Percentiles rank a stretch among this genome's conserved stretches.
Evolutionary conservation across 1,140 invertebrate species (phyloP).

Genomic region (Asobara japonica): DNA sequence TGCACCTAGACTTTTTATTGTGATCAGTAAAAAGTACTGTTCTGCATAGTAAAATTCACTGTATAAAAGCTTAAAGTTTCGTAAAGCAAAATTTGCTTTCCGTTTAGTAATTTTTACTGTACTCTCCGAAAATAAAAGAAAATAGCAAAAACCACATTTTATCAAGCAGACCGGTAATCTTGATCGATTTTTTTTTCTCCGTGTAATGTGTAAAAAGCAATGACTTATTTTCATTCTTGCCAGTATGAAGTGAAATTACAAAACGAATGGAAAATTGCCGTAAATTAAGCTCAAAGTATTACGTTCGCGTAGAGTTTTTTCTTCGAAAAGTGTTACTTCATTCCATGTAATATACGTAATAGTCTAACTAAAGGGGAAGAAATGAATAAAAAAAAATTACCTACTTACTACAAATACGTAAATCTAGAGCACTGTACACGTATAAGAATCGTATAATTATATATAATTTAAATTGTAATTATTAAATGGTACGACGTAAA

Average conservation of each 20-base stretch:
- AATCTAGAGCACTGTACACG: conserved; percentile 64
- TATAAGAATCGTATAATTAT: conserved; percentile 65
- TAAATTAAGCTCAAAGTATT: conserved; percentile 66
- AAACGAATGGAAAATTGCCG: not conserved
- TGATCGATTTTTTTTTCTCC: not conserved
- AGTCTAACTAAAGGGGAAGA: conserved; percentile 57
- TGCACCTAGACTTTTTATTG: too few species aligned
- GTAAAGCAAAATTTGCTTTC: too few species aligned
- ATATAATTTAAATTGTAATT: conserved; percentile 69
- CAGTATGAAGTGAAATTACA: conserved; percentile 13
- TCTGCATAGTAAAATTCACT: too few species aligned
- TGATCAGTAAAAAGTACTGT: too few species aligned
- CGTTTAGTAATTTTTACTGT: too few species aligned
- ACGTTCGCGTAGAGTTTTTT: conserved; percentile 63
- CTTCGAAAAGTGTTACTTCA: conserved; percentile 63
- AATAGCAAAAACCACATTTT: not conserved
- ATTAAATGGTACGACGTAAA: conserved; percentile 67
- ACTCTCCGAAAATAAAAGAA: not conserved
- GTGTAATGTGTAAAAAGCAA: not conserved
- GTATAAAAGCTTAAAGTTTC: too few species aligned
- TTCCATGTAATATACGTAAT: conserved; percentile 69
- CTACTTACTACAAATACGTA: conserved; percentile 65
- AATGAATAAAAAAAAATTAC: conserved; percentile 43
- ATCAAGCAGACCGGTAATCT: not conserved
- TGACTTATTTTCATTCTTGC: not conserved